A percentile compares a stretch with the other conserved stretches of the same genome.
Conservation (phyloP, 2,797 vertebrate genomes). For the Betta splendens region DNA sequence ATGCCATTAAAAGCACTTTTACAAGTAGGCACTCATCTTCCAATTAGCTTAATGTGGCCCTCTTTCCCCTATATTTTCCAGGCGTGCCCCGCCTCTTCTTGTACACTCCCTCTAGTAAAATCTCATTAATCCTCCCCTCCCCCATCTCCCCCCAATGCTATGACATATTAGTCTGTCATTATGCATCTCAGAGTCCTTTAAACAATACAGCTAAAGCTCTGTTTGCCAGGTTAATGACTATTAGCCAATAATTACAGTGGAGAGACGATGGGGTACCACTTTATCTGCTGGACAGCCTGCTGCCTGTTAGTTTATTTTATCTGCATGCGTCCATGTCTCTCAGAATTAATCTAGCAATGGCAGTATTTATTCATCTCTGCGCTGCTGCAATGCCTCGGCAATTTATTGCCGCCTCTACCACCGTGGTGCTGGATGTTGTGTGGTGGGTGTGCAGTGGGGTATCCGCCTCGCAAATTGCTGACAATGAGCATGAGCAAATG, state of each 20-base stretch:
- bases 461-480: constrained; percentile 78
- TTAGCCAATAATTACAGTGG: constrained; percentile 99
- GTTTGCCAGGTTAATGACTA: constrained; percentile 99
- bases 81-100: constrained; percentile 87
- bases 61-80: constrained; percentile 95
- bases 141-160: constrained; percentile 92
- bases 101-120: constrained; percentile 89
- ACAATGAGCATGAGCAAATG: constrained; percentile 89
- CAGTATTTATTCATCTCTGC: constrained; percentile 78
- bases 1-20: constrained; percentile 99
- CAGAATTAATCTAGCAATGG: constrained; percentile 71
- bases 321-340: constrained; percentile 77
- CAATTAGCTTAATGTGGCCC: constrained; percentile 99
- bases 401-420: constrained; percentile 58
- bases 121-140: constrained; percentile 97
- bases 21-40: constrained; percentile 99
- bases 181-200: constrained; percentile 98
- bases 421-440: constrained; percentile 48
- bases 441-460: constrained; percentile 53
- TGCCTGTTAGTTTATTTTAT: constrained; percentile 88
- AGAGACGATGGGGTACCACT: constrained; percentile 93
- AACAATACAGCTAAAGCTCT: constrained; percentile 99
- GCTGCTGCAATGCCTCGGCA: constrained; percentile 61
- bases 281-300: constrained; percentile 90
- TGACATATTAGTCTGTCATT: constrained; percentile 99